Evolutionary conservation across 2,113 vertebrate genomes (phyloP), one percentile per base, ranked within the genome.

Genomic region (Propithecus coquereli): DNA sequence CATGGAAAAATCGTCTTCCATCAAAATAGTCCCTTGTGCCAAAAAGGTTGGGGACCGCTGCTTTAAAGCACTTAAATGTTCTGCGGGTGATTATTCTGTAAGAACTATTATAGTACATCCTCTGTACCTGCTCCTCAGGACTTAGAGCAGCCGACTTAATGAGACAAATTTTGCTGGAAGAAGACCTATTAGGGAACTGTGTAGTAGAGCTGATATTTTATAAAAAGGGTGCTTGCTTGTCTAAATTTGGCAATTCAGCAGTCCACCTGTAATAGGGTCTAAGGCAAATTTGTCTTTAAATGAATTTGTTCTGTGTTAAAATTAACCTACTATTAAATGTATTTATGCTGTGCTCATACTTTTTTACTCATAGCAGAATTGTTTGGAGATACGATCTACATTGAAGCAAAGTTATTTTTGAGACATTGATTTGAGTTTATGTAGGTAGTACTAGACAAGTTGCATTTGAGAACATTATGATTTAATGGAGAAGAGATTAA

Each of bases 301-400:
- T 76, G 68, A 95, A 77, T 79, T 85, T 85, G 8, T 89, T 90
- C 9, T 73, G 27, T 83, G 76, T 90, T 50, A 87, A 93, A 54
- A 63, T 81, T 37, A 40, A 47, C 32, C 54, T 43, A 54, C 63
- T 66, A n/a, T 90, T 87, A 43, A 79, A 54, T 83, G 18, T 77
- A 43, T 74, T 93, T 81, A 37, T 95, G n/a, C 3, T 70, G 8
- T 61, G 32, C 27, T 22, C 32, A 14, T 85, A 43, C 65, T 95
- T 94, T 92, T 20, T 82, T 86, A 71, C 7, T 85, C 30, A n/a
- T 73, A 87, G 52, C 40, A 90, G 61, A 93, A 71, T 93, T 89
- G 40, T 54, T 94, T 91, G 52, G 52, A 52, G 50, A 40, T 87
- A 63, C 80, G 20, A 82, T 45, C 8, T 68, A 50, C 13, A 50